Evolutionary conservation across 37 sponge, comb jelly and placozoan genomes (phyloP).

Genomic region (Beroe forskalii): DNA sequence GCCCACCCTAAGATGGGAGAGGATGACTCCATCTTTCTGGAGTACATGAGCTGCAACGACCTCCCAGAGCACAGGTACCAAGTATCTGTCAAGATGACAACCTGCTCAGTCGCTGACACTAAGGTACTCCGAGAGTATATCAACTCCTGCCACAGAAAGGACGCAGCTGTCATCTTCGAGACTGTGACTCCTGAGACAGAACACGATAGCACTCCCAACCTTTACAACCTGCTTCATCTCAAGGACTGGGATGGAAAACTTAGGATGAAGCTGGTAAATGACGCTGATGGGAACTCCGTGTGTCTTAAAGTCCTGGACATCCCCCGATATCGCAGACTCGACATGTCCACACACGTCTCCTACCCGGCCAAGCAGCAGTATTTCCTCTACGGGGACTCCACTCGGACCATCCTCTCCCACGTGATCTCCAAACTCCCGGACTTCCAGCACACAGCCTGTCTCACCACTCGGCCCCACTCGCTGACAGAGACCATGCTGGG

Average conservation of each 20-base stretch:
- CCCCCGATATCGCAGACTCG: constrained; percentile 11
- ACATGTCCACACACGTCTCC: neutral
- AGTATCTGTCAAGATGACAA: constrained; percentile 7
- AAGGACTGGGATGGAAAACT: neutral
- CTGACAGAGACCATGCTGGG: neutral
- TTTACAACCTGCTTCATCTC: constrained; percentile 34
- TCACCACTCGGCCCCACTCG: neutral
- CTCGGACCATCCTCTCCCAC: neutral
- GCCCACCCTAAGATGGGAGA: neutral
- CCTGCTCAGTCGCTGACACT: neutral
- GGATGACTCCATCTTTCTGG: constrained; percentile 7
- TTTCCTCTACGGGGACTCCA: constrained; percentile 26
- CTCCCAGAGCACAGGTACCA: neutral
- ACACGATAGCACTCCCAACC: neutral
- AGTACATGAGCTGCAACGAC: neutral
- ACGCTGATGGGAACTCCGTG: neutral
- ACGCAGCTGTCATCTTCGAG: neutral
- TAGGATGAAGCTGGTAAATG: neutral
- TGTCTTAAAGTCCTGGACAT: constrained; percentile 22
- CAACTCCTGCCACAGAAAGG: neutral
- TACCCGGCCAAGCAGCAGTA: constrained; percentile 29
- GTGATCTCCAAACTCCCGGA: constrained; percentile 30
- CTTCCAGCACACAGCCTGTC: neutral
- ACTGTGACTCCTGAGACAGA: neutral
- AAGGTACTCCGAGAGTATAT: neutral